Evolutionary conservation across 2,888 invertebrate species (phyloP), one percentile per base, ranked within the genome.

Genomic region (Caenorhabditis sp.): DNA sequence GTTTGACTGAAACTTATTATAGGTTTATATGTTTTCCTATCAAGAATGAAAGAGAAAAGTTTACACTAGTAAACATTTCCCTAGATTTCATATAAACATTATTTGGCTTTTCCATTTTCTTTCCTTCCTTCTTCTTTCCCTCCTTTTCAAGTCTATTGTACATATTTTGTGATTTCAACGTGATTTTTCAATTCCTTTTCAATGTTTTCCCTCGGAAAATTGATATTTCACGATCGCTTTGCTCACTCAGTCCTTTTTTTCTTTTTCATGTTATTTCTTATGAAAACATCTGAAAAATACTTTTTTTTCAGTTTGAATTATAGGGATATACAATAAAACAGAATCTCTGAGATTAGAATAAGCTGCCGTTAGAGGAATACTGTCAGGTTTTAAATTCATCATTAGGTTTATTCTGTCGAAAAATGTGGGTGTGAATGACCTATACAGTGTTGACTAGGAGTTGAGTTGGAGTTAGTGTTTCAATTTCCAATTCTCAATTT

Each of bases 341-440:
- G 35, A 61, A 52, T 72, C 15, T 39, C 50, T 53, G 55, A 59
- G 59, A 59, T 73, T 56, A 65, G 43, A 20, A 39, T 53, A 74
- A 73, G 65, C 70, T 20, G 66, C 66, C 66, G 66, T 66, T 66
- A 66, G 66, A 43, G 39, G 24, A 70, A 70, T 59, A 70, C 70
- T 70, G 70, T 35, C 17, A 24, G 22, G 52, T 59, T 66, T 26
- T 24, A n/a, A n/a, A n/a, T n/a, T n/a, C n/a, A n/a, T 52, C 58
- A 52, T 35, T 48, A 0, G 17, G 56, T 68, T 68, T 68, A 58
- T 68, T 68, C 58, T 22, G 52, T 27, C 27, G 52, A 61, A 70
- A 53, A 70, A 59, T 37, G 11, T n/a, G n/a, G 24, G n/a, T 41
- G 66, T 35, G 22, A 56, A 55, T 26, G 46, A 48, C 58, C 50